A percentile compares a stretch with the other conserved stretches of the same genome.
Evolutionary conservation across 2,888 invertebrate genomes (phyloP).

Genomic region (Cephalotes varians): DNA sequence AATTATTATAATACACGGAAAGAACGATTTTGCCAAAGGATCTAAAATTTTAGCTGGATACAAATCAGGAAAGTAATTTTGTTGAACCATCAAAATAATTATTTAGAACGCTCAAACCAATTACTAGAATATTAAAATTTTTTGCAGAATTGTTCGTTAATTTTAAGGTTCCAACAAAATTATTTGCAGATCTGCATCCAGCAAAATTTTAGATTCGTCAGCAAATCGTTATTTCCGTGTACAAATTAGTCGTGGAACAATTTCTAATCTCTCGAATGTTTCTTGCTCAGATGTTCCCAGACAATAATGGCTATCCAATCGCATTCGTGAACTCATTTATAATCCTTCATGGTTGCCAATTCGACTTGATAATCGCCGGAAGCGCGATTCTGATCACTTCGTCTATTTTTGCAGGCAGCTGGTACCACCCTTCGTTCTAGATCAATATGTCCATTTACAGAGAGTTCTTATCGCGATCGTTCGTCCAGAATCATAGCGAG

Average conservation of each 20-base stretch:
- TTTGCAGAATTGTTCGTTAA: no score
- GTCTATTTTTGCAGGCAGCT: conserved; percentile 13
- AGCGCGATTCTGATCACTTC: conserved; percentile 22
- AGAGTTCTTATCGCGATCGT: conserved; percentile 29
- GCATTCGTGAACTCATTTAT: background rate
- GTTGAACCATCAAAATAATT: no score
- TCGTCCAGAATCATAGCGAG: conserved; percentile 30
- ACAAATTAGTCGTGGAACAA: background rate
- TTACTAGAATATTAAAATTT: no score
- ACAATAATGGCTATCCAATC: background rate
- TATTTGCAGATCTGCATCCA: no score
- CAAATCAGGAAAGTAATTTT: no score
- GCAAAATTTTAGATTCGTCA: no score
- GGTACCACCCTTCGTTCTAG: background rate
- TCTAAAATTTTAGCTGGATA: no score
- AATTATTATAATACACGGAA: no score
- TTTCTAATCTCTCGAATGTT: background rate
- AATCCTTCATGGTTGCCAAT: conserved; percentile 11
- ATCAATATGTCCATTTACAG: conserved; percentile 43
- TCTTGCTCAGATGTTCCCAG: background rate
- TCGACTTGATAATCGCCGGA: background rate
- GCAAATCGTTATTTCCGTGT: no score
- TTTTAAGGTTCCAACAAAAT: no score
- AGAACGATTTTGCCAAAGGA: no score
- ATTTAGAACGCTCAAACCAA: no score